Evolutionary conservation across 2,888 invertebrate species (phyloP).

Genomic region (Rhopalosiphum nymphaeae): DNA sequence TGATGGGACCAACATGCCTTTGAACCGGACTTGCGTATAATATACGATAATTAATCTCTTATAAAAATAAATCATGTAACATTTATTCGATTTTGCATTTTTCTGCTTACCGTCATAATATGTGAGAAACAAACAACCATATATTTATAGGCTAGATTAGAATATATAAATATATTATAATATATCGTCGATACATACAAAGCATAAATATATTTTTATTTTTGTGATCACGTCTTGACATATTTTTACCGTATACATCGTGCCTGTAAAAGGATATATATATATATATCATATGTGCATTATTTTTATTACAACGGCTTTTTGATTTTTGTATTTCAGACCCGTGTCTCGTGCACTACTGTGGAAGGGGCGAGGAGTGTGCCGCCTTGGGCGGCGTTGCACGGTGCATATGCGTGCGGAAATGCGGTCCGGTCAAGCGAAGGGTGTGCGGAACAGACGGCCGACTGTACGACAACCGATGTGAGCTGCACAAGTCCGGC

Average conservation of each 20-base stretch:
- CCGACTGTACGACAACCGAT: conserved; percentile 78
- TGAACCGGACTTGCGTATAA: not conserved
- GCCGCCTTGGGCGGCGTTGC: conserved; percentile 73
- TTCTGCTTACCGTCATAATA: not conserved
- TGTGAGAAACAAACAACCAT: not conserved
- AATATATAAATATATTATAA: too few species aligned
- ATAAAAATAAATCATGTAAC: not conserved
- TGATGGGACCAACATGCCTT: not conserved
- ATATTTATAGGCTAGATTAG: not conserved
- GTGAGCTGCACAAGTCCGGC: conserved; percentile 77
- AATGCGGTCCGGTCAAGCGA: conserved; percentile 74
- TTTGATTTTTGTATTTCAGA: conserved; percentile 71
- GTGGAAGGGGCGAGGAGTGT: conserved; percentile 78
- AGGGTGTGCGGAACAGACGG: conserved; percentile 79
- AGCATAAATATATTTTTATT: not conserved
- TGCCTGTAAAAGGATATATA: not conserved
- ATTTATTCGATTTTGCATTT: not conserved
- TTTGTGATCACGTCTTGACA: not conserved
- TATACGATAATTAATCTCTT: not conserved
- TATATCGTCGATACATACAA: not conserved
- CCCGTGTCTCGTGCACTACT: conserved; percentile 77
- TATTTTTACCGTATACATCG: not conserved
- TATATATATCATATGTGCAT: not conserved
- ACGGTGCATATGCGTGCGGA: conserved; percentile 76
- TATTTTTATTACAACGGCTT: not conserved